Base-by-base conservation (phyloP, 2,888 invertebrate species). In the Acanthosepion lycidas region DNA sequence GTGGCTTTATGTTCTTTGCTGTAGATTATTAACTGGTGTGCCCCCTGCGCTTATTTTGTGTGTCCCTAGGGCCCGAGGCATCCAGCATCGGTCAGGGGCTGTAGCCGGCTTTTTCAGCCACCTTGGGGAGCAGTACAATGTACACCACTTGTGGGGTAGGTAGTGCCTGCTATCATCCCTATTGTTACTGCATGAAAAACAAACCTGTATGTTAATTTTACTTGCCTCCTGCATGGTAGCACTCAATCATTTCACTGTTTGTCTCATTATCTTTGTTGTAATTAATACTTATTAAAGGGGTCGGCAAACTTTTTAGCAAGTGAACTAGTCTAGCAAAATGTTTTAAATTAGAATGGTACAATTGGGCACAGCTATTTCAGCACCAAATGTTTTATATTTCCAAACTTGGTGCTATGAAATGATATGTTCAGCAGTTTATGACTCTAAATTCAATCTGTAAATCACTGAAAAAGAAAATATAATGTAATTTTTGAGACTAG, bases 141-240 rank as follows among this genome's bases (percentile, higher is more conserved):
- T 99, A 93, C 99, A 99, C 98, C 99, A 99, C 97, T 98, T 99
- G 97, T 99, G 99, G 99, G 99, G 99, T 99, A 98, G 98, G 99
- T 97, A 95, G 51, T 33, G 51, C 8, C 49, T 51, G 28, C 12
- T 49, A n/a, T 49, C 92, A 92, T 28, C 12, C 49, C 12, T 33
- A n/a, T 33, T 12, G n/a, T 78, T 26, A 28, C 64, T 64, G 78
- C n/a, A n/a, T 78, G n/a, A 4, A n/a, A 15, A 78, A 78, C 15
- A n/a, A 59, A 59, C 78, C 33, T 78, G n/a, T 78, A n/a, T 12
- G 8, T 64, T 26, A 8, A 26, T 64, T 64, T 26, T 64, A 23
- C 6, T 64, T 26, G 8, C 28, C 8, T 64, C 26, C 6, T 51
- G 64, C 64, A 64, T 64, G 64, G 26, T 26, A 26, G 28, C 64